Evolutionary conservation across 2,888 invertebrate genomes (phyloP).

Genomic region (Drosophila recens): DNA sequence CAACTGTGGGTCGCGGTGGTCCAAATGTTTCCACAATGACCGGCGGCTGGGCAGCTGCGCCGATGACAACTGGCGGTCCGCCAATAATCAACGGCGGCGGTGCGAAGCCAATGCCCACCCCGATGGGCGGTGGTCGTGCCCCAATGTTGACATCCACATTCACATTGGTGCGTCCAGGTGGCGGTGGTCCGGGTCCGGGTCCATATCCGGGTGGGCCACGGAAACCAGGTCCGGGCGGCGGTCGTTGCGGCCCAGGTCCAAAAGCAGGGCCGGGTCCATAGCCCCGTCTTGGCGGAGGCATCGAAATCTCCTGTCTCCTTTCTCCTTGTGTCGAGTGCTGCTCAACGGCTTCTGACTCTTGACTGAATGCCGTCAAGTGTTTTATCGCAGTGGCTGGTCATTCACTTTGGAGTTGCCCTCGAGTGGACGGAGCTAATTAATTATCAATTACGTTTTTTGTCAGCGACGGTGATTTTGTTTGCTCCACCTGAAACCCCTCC

Average conservation of each 20-base stretch:
- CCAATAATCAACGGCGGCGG: slow-evolving; percentile 66
- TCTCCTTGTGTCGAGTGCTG: background rate
- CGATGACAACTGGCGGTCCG: slow-evolving; percentile 52
- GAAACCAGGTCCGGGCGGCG: slow-evolving; percentile 34
- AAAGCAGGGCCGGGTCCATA: slow-evolving; percentile 36
- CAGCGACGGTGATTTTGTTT: slow-evolving; percentile 61
- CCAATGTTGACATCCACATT: slow-evolving; percentile 73
- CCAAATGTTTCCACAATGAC: slow-evolving; percentile 44
- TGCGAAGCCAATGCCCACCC: slow-evolving; percentile 64
- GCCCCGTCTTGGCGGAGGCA: slow-evolving; percentile 60
- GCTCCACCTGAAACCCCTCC: background rate
- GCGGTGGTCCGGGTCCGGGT: slow-evolving; percentile 57
- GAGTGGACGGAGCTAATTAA: slow-evolving; percentile 62
- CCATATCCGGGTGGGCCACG: slow-evolving; percentile 33
- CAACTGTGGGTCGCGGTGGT: slow-evolving; percentile 39
- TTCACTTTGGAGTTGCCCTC: slow-evolving; percentile 30
- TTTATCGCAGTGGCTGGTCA: slow-evolving; percentile 44
- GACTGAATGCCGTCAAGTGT: slow-evolving; percentile 51
- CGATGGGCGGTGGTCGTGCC: slow-evolving; percentile 65
- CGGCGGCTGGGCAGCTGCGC: slow-evolving; percentile 50
- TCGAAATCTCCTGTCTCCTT: slow-evolving; percentile 15
- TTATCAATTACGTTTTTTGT: slow-evolving; percentile 63
- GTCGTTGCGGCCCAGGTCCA: slow-evolving; percentile 27
- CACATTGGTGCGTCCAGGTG: slow-evolving; percentile 56
- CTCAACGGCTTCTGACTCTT: slow-evolving; percentile 26